Evolutionary conservation across 2,888 invertebrate species (phyloP).

Genomic region (Coelinius sp.): DNA sequence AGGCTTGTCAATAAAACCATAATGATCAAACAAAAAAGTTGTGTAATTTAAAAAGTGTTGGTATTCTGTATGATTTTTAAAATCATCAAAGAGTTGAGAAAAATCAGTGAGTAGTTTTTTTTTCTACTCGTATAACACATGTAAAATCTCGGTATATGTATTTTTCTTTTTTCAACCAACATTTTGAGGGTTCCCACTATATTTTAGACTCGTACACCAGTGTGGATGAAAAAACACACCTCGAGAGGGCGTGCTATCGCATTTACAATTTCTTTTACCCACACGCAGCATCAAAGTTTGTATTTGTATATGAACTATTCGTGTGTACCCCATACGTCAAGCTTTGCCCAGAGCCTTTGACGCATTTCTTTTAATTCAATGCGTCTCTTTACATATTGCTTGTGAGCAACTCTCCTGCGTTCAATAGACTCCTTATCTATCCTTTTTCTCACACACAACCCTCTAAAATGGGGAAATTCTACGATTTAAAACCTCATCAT

Average conservation of each 20-base stretch:
- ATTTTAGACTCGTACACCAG: not conserved
- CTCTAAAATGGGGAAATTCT: not conserved
- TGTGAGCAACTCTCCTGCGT: conserved; percentile 26
- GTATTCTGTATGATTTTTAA: not conserved
- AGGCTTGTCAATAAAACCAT: no score
- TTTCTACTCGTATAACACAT: not conserved
- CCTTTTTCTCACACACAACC: no score
- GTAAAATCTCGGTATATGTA: not conserved
- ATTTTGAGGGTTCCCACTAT: not conserved
- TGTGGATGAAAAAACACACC: not conserved
- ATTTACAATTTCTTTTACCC: conserved; percentile 7
- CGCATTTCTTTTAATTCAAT: conserved; percentile 67
- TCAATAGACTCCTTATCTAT: conserved; percentile 15
- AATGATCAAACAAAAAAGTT: not conserved
- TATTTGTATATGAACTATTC: conserved; percentile 58
- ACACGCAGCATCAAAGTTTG: conserved; percentile 58
- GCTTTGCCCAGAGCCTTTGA: conserved; percentile 59
- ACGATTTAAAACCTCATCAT: not conserved
- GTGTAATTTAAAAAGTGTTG: not conserved
- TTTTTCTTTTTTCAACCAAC: not conserved
- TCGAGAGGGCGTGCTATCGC: not conserved
- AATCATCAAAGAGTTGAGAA: not conserved
- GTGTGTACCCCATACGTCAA: conserved; percentile 53
- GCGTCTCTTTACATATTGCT: conserved; percentile 43
- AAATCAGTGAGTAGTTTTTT: not conserved